A percentile compares a stretch with the other conserved stretches of the same genome.
Conservation (phyloP, 2,797 vertebrate species). For the Danio choprae region DNA sequence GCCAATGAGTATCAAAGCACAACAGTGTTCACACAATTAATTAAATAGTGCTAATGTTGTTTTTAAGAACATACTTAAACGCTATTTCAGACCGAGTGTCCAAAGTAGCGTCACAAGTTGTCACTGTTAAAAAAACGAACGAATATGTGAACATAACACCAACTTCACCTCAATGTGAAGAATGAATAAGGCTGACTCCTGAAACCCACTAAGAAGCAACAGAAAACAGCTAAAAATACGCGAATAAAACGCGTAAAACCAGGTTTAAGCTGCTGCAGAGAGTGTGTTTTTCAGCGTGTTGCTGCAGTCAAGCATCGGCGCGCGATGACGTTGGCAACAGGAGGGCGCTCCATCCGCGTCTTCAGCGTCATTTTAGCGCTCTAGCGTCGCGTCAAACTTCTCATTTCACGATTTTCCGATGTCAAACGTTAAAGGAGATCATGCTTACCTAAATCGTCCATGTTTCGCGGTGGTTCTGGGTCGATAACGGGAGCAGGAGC, state of each 20-base stretch:
- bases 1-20: no score
- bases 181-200: not conserved
- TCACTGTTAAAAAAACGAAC: no score
- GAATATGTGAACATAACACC: no score
- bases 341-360: constrained; percentile 17
- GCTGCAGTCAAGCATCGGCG: constrained; percentile 33
- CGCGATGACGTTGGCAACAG: constrained; percentile 35
- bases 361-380: not conserved
- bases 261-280: not conserved
- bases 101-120: no score
- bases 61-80: no score
- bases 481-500: constrained; percentile 59
- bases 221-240: not conserved
- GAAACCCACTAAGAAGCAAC: not conserved
- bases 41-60: no score
- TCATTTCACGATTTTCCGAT: not conserved
- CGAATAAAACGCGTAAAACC: not conserved
- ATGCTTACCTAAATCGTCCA: constrained; percentile 82
- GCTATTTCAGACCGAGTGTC: no score
- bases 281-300: constrained; percentile 1
- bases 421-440: not conserved
- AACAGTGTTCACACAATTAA: no score
- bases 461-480: constrained; percentile 72
- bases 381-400: constrained; percentile 21
- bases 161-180: not conserved